Base-by-base conservation (phyloP, 2,888 invertebrate species). In the Drosophila dives region DNA sequence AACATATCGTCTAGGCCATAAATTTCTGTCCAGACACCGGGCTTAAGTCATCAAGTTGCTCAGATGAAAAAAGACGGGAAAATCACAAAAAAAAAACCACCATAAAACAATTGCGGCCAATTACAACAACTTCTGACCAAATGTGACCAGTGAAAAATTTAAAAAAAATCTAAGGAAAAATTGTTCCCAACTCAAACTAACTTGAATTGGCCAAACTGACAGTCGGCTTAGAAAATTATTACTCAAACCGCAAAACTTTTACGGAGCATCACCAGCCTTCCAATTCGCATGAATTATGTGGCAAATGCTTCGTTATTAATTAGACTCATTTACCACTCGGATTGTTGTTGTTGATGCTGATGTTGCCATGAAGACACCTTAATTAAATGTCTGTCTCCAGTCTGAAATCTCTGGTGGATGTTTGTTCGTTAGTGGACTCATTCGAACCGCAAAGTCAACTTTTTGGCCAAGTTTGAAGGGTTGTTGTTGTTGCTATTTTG, bases 241-340 rank as follows among this genome's bases (percentile, higher is more conserved):
- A 83, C 83, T 68, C 83, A 74, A 65, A 42, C 81, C 72, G 51
- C 51, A 66, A 10, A 38, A n/a, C 17, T 26, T 49, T 59, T 20
- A 12, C 48, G 23, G 54, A 58, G 60, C 56, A 56, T 62, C 72
- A 72, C 56, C 77, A 72, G 63, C 45, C 56, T 68, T 53, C 40
- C 56, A 75, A 74, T 78, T 70, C 79, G 63, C 71, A 82, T 85
- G 88, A 89, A 85, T 89, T 82, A 89, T 92, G 91, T 81, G 88
- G 91, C 89, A 91, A 92, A 92, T 92, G 90, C 91, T 89, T 91
- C 92, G 91, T 92, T 92, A 92, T 92, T 92, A 92, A 92, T 92
- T 92, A 92, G 90, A 89, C 92, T 92, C 91, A 92, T 92, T 91
- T 91, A 86, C 83, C 89, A 85, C 76, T 82, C 69, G 68, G 63